Percentiles rank a stretch among this genome's conserved stretches.
phyloP scores from a whole-genome alignment of 2,888 invertebrate genomes.

The Gisinianus flammeolus region DNA sequence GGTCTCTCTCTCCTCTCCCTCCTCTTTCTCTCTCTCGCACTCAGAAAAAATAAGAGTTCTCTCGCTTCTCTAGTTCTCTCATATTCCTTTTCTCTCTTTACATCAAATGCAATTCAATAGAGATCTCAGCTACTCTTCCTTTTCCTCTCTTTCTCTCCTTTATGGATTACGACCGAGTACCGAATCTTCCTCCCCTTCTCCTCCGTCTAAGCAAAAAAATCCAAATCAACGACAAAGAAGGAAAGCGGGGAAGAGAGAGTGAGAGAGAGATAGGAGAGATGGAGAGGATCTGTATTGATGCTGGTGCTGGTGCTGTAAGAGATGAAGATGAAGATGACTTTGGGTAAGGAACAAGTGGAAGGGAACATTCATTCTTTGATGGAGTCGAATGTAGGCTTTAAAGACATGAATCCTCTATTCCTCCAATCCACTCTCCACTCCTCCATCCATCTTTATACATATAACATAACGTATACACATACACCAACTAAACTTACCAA shows the following conservation, averaged over 20 bases:
- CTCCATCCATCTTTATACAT: background rate
- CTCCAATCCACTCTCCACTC: background rate
- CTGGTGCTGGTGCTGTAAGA: background rate
- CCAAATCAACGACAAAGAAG: too few species aligned
- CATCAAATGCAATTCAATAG: constrained; percentile 20
- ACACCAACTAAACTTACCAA: too few species aligned
- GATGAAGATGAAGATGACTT: constrained; percentile 8
- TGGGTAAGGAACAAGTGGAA: background rate
- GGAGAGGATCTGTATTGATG: constrained; percentile 19
- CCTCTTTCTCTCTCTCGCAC: background rate
- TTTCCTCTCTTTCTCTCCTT: background rate
- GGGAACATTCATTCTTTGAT: too few species aligned
- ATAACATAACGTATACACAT: too few species aligned
- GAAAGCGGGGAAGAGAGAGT: too few species aligned
- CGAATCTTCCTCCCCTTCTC: too few species aligned
- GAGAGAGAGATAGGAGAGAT: too few species aligned
- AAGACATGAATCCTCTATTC: too few species aligned
- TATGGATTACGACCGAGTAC: too few species aligned
- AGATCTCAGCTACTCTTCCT: background rate
- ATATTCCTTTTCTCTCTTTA: constrained; percentile 26
- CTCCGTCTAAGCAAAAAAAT: too few species aligned
- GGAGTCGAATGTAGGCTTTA: too few species aligned
- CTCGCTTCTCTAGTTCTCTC: constrained; percentile 11
- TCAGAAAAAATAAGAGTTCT: background rate
- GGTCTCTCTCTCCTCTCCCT: constrained; percentile 3